phyloP scores from a whole-genome alignment of 2,888 invertebrate genomes.

The Sturmia bella region DNA sequence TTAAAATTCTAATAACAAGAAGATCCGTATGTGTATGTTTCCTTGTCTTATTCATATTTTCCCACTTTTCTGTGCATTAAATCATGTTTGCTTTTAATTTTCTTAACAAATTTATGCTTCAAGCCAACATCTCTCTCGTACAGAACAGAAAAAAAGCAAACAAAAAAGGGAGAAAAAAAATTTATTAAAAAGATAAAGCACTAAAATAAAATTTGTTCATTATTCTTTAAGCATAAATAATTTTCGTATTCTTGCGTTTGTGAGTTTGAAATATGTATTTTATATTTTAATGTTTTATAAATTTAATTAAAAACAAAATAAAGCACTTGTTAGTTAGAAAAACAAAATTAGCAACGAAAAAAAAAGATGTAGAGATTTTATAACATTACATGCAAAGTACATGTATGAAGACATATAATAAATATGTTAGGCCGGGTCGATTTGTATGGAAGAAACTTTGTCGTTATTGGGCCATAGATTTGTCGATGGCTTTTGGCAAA shows the following conservation, averaged over 20 bases:
- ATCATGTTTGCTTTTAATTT: slow-evolving; percentile 40
- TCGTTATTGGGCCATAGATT: too few relatives aligned
- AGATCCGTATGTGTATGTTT: too few relatives aligned
- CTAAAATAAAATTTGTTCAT: slow-evolving; percentile 36
- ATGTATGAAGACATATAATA: too few relatives aligned
- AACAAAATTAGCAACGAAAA: background rate
- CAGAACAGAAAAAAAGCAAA: background rate
- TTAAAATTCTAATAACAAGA: too few relatives aligned
- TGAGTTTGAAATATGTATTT: slow-evolving; percentile 15
- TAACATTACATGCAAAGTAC: too few relatives aligned
- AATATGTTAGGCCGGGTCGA: too few relatives aligned
- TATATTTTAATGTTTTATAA: slow-evolving; percentile 30
- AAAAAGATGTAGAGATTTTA: too few relatives aligned
- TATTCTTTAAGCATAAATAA: slow-evolving; percentile 50
- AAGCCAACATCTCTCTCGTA: slow-evolving; percentile 10
- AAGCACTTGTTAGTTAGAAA: slow-evolving; percentile 25
- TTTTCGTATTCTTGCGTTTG: slow-evolving; percentile 12
- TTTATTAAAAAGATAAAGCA: slow-evolving; percentile 14
- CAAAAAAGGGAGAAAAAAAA: background rate
- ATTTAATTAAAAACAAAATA: slow-evolving; percentile 40
- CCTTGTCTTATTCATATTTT: background rate
- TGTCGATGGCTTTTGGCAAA: too few relatives aligned
- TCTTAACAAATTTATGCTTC: slow-evolving; percentile 32
- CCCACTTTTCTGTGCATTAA: slow-evolving; percentile 4
- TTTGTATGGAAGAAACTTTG: too few relatives aligned